Percentiles rank a stretch among this genome's conserved stretches.
phyloP scores from a whole-genome alignment of 2,797 vertebrate genomes.

The Bufotes viridis region DNA sequence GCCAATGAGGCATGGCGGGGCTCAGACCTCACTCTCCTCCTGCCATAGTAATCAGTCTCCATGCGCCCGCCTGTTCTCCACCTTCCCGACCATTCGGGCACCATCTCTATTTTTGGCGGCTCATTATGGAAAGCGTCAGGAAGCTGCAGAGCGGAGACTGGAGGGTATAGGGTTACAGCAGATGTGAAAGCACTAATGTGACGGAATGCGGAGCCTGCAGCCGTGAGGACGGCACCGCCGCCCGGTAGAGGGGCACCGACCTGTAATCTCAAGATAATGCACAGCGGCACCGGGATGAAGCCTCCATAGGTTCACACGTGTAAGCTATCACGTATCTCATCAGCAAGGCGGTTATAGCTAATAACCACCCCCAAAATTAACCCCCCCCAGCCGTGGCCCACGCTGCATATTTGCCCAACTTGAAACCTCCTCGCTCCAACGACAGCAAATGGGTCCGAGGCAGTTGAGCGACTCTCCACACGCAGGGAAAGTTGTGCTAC shows the following conservation, averaged over 20 bases:
- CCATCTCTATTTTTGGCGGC: background rate
- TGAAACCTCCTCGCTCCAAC: background rate
- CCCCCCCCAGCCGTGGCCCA: too few relatives aligned
- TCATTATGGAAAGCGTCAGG: background rate
- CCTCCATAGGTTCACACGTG: too few relatives aligned
- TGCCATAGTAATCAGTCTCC: too few relatives aligned
- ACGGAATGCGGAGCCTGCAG: background rate
- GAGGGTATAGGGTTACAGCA: background rate
- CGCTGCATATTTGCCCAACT: background rate
- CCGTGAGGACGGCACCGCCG: background rate
- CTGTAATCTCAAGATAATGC: background rate
- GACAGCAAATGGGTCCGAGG: background rate
- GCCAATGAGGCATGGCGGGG: too few relatives aligned
- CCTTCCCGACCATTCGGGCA: background rate
- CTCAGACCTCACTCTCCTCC: too few relatives aligned
- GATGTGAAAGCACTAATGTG: conserved; percentile 19
- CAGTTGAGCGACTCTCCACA: too few relatives aligned
- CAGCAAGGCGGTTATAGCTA: too few relatives aligned
- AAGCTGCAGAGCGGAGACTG: background rate
- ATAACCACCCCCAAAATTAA: background rate
- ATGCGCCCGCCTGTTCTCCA: background rate
- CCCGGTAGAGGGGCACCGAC: background rate
- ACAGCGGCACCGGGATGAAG: background rate
- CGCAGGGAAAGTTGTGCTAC: too few relatives aligned
- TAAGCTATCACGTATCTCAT: too few relatives aligned